Evolutionary conservation across 2,797 vertebrate species (phyloP).

Genomic region (Malacoctenus gilli): DNA sequence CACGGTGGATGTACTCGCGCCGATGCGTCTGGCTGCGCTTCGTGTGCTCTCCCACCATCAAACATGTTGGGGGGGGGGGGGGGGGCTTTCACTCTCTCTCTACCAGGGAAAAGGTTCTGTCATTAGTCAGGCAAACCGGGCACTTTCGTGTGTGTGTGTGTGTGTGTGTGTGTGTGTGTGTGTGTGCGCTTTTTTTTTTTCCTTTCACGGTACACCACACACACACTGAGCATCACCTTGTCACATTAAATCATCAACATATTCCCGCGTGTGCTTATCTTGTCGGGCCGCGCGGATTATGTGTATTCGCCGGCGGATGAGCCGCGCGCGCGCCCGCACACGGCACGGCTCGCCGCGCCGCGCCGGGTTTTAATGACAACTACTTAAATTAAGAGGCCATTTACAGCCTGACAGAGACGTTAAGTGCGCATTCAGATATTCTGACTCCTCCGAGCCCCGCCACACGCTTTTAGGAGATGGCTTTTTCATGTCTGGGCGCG

Average conservation of each 20-base stretch:
- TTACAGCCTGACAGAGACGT: constrained; percentile 49
- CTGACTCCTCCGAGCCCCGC: constrained; percentile 20
- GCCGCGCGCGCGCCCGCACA: background rate
- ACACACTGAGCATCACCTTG: constrained; percentile 52
- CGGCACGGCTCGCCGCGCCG: constrained; percentile 16
- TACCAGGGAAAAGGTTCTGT: constrained; percentile 56
- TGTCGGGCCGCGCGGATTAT: constrained; percentile 21
- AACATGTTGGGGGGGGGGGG: no score
- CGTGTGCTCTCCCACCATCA: constrained; percentile 27
- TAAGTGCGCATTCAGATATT: constrained; percentile 58
- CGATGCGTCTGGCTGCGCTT: constrained; percentile 55
- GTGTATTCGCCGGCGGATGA: constrained; percentile 20
- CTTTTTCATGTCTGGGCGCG: constrained; percentile 65
- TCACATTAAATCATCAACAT: constrained; percentile 62
- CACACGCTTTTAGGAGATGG: constrained; percentile 66
- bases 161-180: no score
- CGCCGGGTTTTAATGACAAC: constrained; percentile 63
- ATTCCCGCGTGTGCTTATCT: constrained; percentile 8
- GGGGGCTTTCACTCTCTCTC: constrained; percentile 27
- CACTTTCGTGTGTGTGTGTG: constrained; percentile 41
- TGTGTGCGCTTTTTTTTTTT: no score
- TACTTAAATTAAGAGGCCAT: constrained; percentile 68
- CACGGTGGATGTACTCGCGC: constrained; percentile 50
- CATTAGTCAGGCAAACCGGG: constrained; percentile 56
- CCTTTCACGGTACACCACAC: constrained; percentile 46